Evolutionary conservation across 2,888 invertebrate genomes (phyloP), one percentile per base, ranked within the genome.

Genomic region (Hirudinaria manillensis): DNA sequence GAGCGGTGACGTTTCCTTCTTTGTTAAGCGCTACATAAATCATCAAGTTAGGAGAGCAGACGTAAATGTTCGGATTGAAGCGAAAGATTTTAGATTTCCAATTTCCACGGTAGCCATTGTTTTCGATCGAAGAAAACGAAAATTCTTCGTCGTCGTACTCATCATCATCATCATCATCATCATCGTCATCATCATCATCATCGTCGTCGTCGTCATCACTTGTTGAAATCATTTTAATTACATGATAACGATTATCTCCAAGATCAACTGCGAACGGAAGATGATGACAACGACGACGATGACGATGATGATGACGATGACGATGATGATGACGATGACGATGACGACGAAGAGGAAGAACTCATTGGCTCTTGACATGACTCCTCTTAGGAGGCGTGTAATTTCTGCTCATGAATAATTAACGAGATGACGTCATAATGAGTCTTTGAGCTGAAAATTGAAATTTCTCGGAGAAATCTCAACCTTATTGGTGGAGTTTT

Each of bases 221-320:
- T 10, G 24, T 16, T 24, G 10, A 65, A 24, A 19, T 24, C 16
- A 16, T 16, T 53, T 53, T 19, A 53, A 19, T 16, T 19, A 19
- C 16, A 53, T 53, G 19, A 53, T 19, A 53, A n/a, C n/a, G n/a
- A n/a, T n/a, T n/a, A n/a, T n/a, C n/a, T 16, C 55, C 19, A 16
- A 53, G 16, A 16, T 53, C 55, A 16, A 16, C 19, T 16, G 24
- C 29, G 6, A n/a, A 21, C 16, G 16, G 27, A 27, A 7, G 61
- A 61, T 61, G 61, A 27, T 38, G 32, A 32, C 16, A 16, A 32
- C 6, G 67, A 67, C 24, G 67, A 67, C 16, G 67, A 67, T 67
- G 67, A 67, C 27, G 67, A 67, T 67, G 67, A 67, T 32, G 67
- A 67, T 67, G 67, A 67, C 24, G 32, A 67, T 34, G 67, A 67